Evolutionary conservation across 2,113 vertebrate species (phyloP).

Genomic region (Holacanthus passer): DNA sequence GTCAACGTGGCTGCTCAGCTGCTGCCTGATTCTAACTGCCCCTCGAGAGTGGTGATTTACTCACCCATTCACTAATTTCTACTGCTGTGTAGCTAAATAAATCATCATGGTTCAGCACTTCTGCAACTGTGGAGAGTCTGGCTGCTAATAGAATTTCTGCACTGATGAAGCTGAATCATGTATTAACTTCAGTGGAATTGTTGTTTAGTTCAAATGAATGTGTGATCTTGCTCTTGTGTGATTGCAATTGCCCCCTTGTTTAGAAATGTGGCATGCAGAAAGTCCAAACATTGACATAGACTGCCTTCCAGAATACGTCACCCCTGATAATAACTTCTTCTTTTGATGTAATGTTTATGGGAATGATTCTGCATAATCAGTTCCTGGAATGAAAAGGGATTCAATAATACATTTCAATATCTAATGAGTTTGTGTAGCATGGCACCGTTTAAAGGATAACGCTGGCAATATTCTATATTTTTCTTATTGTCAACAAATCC

Average conservation of each 20-base stretch:
- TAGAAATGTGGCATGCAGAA: slow-evolving; percentile 33
- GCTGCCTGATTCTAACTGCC: slow-evolving; percentile 75
- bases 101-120: slow-evolving; percentile 48
- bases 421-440: slow-evolving; percentile 22
- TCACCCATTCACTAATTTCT: slow-evolving; percentile 71
- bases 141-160: slow-evolving; percentile 42
- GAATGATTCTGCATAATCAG: slow-evolving; percentile 7
- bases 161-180: slow-evolving; percentile 44
- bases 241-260: slow-evolving; percentile 27
- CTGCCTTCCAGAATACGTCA: slow-evolving; percentile 16
- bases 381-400: background rate
- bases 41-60: slow-evolving; percentile 69
- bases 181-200: slow-evolving; percentile 25
- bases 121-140: slow-evolving; percentile 33
- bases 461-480: background rate
- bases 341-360: slow-evolving; percentile 5
- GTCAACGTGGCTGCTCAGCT: slow-evolving; percentile 64
- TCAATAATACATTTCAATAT: slow-evolving; percentile 2
- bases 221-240: slow-evolving; percentile 27
- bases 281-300: background rate
- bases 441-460: background rate
- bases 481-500: slow-evolving; percentile 16
- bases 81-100: slow-evolving; percentile 51
- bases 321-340: slow-evolving; percentile 12
- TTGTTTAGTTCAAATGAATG: slow-evolving; percentile 33